Percentiles rank a stretch among this genome's conserved stretches.
These are phyloP conservation scores for Micromussa lordhowensis DNA, from an alignment of 92 coral and sea anemone species.

Conservation along the genomic window DNA sequence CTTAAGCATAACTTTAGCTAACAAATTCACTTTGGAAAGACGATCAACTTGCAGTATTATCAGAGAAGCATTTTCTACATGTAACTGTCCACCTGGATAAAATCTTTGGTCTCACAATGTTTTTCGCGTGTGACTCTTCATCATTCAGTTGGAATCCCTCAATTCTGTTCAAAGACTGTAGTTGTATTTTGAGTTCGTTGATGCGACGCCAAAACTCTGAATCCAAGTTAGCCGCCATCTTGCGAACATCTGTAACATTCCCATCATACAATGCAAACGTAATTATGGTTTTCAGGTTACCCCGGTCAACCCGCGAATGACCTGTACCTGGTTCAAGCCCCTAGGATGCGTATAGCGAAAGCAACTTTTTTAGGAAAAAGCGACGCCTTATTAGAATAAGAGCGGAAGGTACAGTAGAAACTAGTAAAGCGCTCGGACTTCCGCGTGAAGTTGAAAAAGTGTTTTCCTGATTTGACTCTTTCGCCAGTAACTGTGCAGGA, in stretches of 20 bases:
- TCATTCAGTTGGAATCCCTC: conserved; percentile 41
- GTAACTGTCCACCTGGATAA: conserved; percentile 64
- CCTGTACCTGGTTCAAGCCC: no score
- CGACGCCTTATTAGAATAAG: no score
- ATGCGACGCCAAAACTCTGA: conserved; percentile 76
- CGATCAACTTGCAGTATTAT: conserved; percentile 20
- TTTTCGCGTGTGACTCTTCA: conserved; percentile 26
- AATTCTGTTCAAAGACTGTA: conserved; percentile 60
- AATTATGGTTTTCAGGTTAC: not conserved
- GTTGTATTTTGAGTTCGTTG: conserved; percentile 66
- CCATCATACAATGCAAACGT: conserved; percentile 33
- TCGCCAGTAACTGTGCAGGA: no score
- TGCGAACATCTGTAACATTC: not conserved
- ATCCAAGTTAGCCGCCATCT: conserved; percentile 61
- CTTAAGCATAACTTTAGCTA: not conserved
- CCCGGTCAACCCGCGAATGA: not conserved
- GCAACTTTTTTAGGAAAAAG: no score
- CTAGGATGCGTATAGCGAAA: no score
- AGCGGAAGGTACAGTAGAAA: no score
- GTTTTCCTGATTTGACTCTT: no score
- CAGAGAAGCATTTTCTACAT: not conserved
- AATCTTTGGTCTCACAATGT: conserved; percentile 59
- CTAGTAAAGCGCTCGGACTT: no score
- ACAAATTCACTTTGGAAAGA: not conserved
- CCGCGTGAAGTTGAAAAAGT: no score